These are phyloP conservation scores for Urechis unicinctus DNA, from an alignment of 2,888 invertebrate species.

Conservation along the genomic window DNA sequence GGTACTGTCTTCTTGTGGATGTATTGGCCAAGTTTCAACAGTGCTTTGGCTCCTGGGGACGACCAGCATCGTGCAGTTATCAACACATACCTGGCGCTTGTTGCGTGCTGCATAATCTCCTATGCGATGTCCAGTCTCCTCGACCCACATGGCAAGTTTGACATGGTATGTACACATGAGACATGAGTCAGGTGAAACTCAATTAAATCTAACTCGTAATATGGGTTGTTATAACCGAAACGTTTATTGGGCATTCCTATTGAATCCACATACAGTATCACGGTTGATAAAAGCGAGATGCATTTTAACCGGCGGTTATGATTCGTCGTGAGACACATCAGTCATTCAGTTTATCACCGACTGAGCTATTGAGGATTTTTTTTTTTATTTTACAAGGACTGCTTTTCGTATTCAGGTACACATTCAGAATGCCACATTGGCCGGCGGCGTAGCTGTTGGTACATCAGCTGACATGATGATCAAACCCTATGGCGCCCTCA, in stretches of 20 bases:
- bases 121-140: constrained; percentile 77
- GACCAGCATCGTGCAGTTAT: constrained; percentile 79
- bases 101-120: constrained; percentile 72
- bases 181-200: background rate
- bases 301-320: too few species aligned
- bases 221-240: too few species aligned
- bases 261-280: too few species aligned
- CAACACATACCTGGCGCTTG: constrained; percentile 86
- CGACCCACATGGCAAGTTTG: constrained; percentile 38
- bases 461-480: constrained; percentile 75
- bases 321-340: too few species aligned
- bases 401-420: too few species aligned
- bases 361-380: too few species aligned
- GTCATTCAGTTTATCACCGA: too few species aligned
- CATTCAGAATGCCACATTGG: constrained; percentile 84
- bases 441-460: constrained; percentile 88
- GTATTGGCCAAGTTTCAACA: constrained; percentile 97
- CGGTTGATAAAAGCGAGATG: too few species aligned
- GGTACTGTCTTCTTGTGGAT: constrained; percentile 91
- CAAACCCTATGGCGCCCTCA: constrained; percentile 74
- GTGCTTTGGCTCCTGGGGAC: constrained; percentile 63
- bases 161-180: constrained; percentile 29
- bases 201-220: too few species aligned
- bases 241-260: too few species aligned
- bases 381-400: too few species aligned